phyloP scores from a whole-genome alignment of 1,140 invertebrate species.

The Pseudomyrmex dendroicus region DNA sequence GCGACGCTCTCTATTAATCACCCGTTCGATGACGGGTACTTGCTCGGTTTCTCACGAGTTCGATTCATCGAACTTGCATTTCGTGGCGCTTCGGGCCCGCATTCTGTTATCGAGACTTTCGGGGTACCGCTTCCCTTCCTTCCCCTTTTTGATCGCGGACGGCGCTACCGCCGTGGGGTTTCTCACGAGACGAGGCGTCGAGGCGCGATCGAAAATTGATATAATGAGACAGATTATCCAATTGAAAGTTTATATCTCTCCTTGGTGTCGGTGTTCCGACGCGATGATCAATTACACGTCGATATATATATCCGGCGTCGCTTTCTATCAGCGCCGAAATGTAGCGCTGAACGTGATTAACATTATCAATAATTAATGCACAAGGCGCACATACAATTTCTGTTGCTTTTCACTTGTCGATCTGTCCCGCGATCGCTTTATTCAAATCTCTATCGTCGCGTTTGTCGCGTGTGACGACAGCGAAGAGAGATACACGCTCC shows the following conservation, averaged over 20 bases:
- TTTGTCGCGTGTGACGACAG: background rate
- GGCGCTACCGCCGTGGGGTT: slow-evolving; percentile 52
- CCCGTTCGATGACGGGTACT: slow-evolving; percentile 66
- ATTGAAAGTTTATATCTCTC: slow-evolving; percentile 47
- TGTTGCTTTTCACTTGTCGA: slow-evolving; percentile 12
- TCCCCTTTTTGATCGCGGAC: slow-evolving; percentile 60
- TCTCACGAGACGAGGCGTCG: slow-evolving; percentile 38
- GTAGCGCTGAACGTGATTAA: slow-evolving; percentile 38
- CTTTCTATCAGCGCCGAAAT: slow-evolving; percentile 19
- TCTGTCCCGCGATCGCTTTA: background rate
- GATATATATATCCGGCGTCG: background rate
- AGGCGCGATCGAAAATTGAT: slow-evolving; percentile 32
- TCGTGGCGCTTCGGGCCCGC: slow-evolving; percentile 35
- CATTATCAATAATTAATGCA: slow-evolving; percentile 32
- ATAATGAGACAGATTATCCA: slow-evolving; percentile 63
- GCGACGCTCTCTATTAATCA: slow-evolving; percentile 74
- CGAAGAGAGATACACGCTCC: background rate
- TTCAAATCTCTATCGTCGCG: slow-evolving; percentile 31
- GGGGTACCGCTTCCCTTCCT: slow-evolving; percentile 35
- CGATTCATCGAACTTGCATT: slow-evolving; percentile 64
- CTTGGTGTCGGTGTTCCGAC: slow-evolving; percentile 17
- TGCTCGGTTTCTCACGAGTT: slow-evolving; percentile 69
- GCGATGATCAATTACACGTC: slow-evolving; percentile 58
- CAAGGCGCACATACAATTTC: background rate
- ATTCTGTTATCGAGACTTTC: slow-evolving; percentile 60